Evolutionary conservation across 2,797 vertebrate genomes (phyloP).

Genomic region (Pseudopleuronectes americanus): DNA sequence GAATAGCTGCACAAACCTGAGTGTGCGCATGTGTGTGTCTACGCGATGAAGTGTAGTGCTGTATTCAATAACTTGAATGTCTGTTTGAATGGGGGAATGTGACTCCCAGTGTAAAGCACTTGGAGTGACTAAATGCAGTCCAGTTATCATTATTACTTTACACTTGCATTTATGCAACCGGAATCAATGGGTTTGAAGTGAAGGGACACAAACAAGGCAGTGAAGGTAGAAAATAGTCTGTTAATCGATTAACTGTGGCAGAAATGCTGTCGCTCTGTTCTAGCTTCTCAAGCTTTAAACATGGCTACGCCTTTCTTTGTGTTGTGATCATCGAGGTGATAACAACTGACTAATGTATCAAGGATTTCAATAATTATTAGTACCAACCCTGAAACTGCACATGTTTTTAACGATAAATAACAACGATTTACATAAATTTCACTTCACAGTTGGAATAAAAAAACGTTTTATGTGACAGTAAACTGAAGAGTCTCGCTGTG

Average conservation of each 20-base stretch:
- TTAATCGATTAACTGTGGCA: no score
- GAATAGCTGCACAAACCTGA: no score
- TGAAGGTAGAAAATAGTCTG: no score
- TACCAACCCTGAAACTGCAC: background rate
- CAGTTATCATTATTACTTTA: background rate
- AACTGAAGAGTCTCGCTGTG: background rate
- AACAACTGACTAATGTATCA: background rate
- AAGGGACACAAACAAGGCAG: no score
- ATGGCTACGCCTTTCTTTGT: no score
- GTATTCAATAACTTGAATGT: background rate
- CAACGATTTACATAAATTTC: background rate
- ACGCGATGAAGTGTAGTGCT: no score
- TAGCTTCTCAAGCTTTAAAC: background rate
- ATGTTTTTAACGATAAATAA: background rate
- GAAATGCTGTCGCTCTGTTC: background rate
- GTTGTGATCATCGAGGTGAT: no score
- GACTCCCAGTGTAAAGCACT: background rate
- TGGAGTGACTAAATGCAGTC: background rate
- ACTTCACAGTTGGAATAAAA: background rate
- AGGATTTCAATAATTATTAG: background rate
- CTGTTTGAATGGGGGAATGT: background rate
- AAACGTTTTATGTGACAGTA: background rate
- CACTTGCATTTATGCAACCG: background rate
- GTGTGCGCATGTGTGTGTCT: no score
- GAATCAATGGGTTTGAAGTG: background rate